Conservation (phyloP, 2,113 vertebrate species). For the Anolis carolinensis region DNA sequence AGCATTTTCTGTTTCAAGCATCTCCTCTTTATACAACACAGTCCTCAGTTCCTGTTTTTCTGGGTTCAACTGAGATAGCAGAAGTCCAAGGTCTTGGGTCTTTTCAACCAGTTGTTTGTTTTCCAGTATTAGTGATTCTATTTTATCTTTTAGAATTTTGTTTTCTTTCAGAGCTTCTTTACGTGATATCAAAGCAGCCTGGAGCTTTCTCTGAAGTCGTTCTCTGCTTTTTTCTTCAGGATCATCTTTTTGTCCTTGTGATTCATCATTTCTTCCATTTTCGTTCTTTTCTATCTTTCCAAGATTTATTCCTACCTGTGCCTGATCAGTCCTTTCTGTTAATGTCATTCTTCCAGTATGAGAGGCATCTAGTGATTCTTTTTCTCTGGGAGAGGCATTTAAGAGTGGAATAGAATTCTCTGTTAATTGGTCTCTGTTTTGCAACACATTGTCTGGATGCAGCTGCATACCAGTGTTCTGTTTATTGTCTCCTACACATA, state of each 20-base stretch:
- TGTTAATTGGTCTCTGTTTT: slow-evolving; percentile 54
- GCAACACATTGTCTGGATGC: slow-evolving; percentile 42
- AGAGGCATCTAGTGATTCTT: not conserved
- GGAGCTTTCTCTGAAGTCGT: slow-evolving; percentile 82
- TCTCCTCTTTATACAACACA: slow-evolving; percentile 59
- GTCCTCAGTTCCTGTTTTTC: slow-evolving; percentile 57
- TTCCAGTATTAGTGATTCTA: slow-evolving; percentile 66
- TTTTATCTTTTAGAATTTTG: slow-evolving; percentile 73
- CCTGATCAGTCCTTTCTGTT: slow-evolving; percentile 69
- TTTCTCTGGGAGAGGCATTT: slow-evolving; percentile 36
- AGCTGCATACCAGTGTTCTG: slow-evolving; percentile 24
- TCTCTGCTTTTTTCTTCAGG: slow-evolving; percentile 69
- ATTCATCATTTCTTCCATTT: slow-evolving; percentile 49
- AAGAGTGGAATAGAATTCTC: not conserved
- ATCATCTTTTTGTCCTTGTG: slow-evolving; percentile 65
- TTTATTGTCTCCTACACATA: slow-evolving; percentile 1
- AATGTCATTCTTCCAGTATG: slow-evolving; percentile 63
- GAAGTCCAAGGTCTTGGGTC: slow-evolving; percentile 56
- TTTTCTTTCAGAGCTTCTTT: slow-evolving; percentile 86
- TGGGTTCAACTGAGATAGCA: slow-evolving; percentile 66
- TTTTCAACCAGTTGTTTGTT: slow-evolving; percentile 68
- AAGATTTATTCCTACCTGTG: slow-evolving; percentile 62
- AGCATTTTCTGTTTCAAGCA: slow-evolving; percentile 70
- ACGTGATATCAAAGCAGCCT: slow-evolving; percentile 85
- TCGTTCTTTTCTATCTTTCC: slow-evolving; percentile 54